Evolutionary conservation across 2,888 invertebrate species (phyloP).

Genomic region (Clostera curtula): DNA sequence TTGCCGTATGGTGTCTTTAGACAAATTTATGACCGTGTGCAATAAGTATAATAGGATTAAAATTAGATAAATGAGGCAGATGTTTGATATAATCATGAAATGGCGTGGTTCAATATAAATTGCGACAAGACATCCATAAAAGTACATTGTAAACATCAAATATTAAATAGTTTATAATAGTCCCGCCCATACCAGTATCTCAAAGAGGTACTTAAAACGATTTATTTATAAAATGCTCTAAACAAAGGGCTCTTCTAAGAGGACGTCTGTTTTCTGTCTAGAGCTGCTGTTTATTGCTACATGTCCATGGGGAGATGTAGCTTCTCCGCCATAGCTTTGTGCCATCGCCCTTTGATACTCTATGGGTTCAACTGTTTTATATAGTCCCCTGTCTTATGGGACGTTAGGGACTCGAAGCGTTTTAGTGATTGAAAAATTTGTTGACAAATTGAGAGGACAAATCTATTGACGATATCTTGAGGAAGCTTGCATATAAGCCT

Average conservation of each 20-base stretch:
- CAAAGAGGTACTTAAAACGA: constrained; percentile 44
- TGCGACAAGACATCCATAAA: too few species aligned
- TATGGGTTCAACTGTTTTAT: constrained; percentile 26
- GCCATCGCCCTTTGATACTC: constrained; percentile 38
- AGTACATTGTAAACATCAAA: neutral
- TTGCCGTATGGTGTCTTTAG: constrained; percentile 28
- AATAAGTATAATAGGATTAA: neutral
- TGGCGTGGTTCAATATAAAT: too few species aligned
- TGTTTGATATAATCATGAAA: neutral
- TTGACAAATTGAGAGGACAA: neutral
- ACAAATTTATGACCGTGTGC: constrained; percentile 3
- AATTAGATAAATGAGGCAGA: neutral
- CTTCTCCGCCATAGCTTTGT: constrained; percentile 27
- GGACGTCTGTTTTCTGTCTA: constrained; percentile 63
- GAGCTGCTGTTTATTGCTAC: constrained; percentile 56
- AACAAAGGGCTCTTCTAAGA: constrained; percentile 52
- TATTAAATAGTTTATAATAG: constrained; percentile 7
- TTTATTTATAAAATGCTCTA: constrained; percentile 52
- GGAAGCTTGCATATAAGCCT: too few species aligned
- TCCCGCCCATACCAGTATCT: constrained; percentile 17
- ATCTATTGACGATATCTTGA: too few species aligned
- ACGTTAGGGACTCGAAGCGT: constrained; percentile 14
- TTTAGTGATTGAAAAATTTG: constrained; percentile 7
- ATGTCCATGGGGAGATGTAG: constrained; percentile 44
- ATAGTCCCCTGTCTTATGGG: constrained; percentile 16